Evolutionary conservation across 2,888 invertebrate species (phyloP).

Genomic region (Parapristionchus giblindavisi): DNA sequence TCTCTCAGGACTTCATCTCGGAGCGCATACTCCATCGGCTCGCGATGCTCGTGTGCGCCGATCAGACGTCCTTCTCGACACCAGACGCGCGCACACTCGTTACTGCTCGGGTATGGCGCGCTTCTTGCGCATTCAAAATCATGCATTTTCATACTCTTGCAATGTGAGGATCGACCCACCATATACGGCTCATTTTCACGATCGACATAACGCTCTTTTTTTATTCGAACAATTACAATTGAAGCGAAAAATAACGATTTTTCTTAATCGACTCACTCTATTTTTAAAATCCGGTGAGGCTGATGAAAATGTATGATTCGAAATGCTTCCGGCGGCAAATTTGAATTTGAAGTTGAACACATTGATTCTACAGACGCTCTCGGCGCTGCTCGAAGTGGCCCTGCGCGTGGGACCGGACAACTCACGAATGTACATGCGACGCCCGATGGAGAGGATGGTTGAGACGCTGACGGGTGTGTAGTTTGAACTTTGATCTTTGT

Average conservation of each 20-base stretch:
- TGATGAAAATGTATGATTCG: too few species aligned
- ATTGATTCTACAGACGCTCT: slow-evolving; percentile 36
- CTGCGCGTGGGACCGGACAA: slow-evolving; percentile 74
- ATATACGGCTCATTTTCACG: too few species aligned
- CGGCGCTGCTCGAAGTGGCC: slow-evolving; percentile 72
- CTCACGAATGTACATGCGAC: slow-evolving; percentile 63
- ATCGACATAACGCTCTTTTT: neutral
- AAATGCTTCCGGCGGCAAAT: neutral
- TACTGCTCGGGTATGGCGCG: slow-evolving; percentile 32
- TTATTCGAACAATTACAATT: neutral
- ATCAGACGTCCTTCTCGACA: slow-evolving; percentile 83
- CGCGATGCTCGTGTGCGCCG: slow-evolving; percentile 83
- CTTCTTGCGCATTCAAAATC: too few species aligned
- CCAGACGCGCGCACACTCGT: slow-evolving; percentile 66
- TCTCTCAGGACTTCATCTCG: slow-evolving; percentile 83
- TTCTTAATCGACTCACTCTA: neutral
- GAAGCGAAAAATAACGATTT: neutral
- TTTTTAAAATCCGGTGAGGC: too few species aligned
- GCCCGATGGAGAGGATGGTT: slow-evolving; percentile 59
- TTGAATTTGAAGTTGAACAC: too few species aligned
- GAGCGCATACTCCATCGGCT: slow-evolving; percentile 85
- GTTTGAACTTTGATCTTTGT: slow-evolving; percentile 10
- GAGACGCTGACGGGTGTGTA: slow-evolving; percentile 52
- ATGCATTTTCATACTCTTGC: too few species aligned
- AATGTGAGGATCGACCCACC: too few species aligned